Conservation (phyloP, 1,140 invertebrate species). For the Hyles vespertilio region DNA sequence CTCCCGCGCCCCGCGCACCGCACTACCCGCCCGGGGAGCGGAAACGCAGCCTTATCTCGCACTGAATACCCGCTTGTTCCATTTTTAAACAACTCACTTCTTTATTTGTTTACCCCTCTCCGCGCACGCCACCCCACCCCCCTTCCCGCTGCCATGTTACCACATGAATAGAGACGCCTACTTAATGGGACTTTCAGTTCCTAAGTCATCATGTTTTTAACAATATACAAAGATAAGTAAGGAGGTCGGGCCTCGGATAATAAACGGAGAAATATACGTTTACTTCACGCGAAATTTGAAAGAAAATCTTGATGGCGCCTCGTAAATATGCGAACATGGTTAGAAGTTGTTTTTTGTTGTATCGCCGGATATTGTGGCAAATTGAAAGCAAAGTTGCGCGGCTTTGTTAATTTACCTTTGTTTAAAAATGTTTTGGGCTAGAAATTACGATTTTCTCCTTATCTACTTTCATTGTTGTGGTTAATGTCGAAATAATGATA, state of each 20-base stretch:
- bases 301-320: slow-evolving; percentile 41
- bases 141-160: slow-evolving; percentile 41
- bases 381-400: slow-evolving; percentile 18
- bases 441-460: too few relatives aligned
- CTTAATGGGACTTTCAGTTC: slow-evolving; percentile 73
- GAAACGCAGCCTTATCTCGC: slow-evolving; percentile 72
- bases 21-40: slow-evolving; percentile 19
- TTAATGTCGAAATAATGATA: too few relatives aligned
- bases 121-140: slow-evolving; percentile 23
- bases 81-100: slow-evolving; percentile 74
- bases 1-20: slow-evolving; percentile 35
- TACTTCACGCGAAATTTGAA: slow-evolving; percentile 40
- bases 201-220: slow-evolving; percentile 73
- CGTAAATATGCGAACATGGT: slow-evolving; percentile 39
- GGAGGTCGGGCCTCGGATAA: slow-evolving; percentile 60
- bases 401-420: too few relatives aligned
- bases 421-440: too few relatives aligned
- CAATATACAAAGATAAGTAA: slow-evolving; percentile 67
- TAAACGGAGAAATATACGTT: slow-evolving; percentile 56
- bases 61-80: slow-evolving; percentile 69
- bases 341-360: slow-evolving; percentile 29
- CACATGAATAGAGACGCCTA: slow-evolving; percentile 68
- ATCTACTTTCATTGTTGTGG: too few relatives aligned
- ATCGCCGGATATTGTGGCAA: slow-evolving; percentile 25
- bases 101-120: slow-evolving; percentile 59